phyloP scores from a whole-genome alignment of 2,797 vertebrate species.

The Thripadectes ignobilis region DNA sequence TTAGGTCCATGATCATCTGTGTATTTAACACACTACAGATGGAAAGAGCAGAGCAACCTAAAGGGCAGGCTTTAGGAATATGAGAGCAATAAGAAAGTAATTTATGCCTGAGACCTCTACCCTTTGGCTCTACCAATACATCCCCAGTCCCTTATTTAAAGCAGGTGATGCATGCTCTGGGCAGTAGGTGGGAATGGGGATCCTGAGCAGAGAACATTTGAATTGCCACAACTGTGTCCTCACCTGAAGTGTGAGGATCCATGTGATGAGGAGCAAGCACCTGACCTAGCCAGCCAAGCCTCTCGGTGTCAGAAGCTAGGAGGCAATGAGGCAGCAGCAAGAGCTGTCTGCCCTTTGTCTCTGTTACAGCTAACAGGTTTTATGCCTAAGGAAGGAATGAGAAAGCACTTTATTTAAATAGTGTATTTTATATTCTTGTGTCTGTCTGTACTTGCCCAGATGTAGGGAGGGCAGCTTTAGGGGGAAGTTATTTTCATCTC shows the following conservation, averaged over 20 bases:
- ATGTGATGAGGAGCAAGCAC: background rate
- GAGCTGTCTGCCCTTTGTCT: slow-evolving; percentile 9
- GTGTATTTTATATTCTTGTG: background rate
- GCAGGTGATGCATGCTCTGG: background rate
- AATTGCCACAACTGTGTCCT: background rate
- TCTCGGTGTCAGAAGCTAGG: background rate
- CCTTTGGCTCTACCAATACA: background rate
- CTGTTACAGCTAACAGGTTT: background rate
- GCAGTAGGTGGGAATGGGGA: background rate
- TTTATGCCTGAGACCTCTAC: background rate
- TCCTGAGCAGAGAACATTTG: background rate
- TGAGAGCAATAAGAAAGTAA: background rate
- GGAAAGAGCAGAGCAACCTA: background rate
- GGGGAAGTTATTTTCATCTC: background rate
- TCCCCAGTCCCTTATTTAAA: background rate
- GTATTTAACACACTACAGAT: background rate
- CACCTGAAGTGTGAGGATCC: background rate
- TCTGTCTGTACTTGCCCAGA: background rate
- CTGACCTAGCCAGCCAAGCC: background rate
- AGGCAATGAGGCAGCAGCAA: slow-evolving; percentile 1
- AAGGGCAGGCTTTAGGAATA: background rate
- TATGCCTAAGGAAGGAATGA: background rate
- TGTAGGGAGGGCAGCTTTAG: background rate
- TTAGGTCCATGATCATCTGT: background rate
- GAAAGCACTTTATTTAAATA: slow-evolving; percentile 11